A percentile compares a stretch with the other conserved stretches of the same genome.
Conservation (phyloP, 2,797 vertebrate genomes). For the Semaprochilodus insignis region DNA sequence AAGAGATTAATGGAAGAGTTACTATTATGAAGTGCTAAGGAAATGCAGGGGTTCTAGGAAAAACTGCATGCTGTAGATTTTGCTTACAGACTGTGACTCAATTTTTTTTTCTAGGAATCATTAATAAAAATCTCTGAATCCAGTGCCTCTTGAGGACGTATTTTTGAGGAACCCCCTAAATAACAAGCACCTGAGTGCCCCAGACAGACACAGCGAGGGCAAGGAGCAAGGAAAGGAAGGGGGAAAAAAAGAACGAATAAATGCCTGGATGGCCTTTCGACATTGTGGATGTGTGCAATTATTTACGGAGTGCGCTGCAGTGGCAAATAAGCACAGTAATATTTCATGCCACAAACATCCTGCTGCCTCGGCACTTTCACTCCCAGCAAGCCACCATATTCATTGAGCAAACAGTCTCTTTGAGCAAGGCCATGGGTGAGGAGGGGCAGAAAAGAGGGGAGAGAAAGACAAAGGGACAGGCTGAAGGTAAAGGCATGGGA, state of each 20-base stretch:
- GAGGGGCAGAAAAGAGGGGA: conserved; percentile 74
- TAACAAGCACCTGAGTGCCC: conserved; percentile 62
- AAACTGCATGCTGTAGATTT: conserved; percentile 35
- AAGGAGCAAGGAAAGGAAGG: background rate
- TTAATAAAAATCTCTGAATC: conserved; percentile 67
- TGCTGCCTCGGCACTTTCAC: conserved; percentile 66
- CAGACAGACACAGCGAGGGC: conserved; percentile 16
- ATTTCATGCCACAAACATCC: conserved; percentile 61
- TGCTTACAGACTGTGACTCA: conserved; percentile 45
- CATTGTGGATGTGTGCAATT: conserved; percentile 63
- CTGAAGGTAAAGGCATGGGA: background rate
- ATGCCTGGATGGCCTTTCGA: conserved; percentile 64
- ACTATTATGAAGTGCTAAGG: conserved; percentile 66
- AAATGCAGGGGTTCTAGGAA: background rate
- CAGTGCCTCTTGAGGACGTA: conserved; percentile 36
- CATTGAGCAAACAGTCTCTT: conserved; percentile 29
- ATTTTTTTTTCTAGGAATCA: conserved; percentile 52
- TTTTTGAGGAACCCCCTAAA: conserved; percentile 54
- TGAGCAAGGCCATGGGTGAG: conserved; percentile 71
- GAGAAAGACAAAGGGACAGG: background rate
- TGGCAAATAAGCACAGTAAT: conserved; percentile 57
- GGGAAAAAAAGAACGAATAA: conserved; percentile 52
- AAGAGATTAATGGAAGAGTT: conserved; percentile 80
- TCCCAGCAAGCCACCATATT: conserved; percentile 63
- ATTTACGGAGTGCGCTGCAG: conserved; percentile 59